These are phyloP conservation scores for Corythaeola cristata DNA, from an alignment of 2,113 vertebrate genomes.

Conservation along the genomic window DNA sequence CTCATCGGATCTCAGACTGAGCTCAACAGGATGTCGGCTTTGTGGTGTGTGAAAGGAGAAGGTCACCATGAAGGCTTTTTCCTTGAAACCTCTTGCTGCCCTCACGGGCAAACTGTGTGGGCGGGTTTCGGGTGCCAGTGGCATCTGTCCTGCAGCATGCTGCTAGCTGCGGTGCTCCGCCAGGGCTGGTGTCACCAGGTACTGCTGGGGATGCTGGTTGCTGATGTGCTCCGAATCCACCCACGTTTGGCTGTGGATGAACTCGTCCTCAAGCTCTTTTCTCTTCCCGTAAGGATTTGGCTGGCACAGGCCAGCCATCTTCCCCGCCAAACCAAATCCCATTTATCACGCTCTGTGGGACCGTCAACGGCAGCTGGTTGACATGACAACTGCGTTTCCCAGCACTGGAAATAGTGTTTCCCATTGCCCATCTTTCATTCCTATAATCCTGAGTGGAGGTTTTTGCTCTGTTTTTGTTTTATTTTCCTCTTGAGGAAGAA, in stretches of 20 bases:
- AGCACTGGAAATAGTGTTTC: constrained; percentile 14
- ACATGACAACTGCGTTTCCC: constrained; percentile 52
- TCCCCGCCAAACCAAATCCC: not conserved
- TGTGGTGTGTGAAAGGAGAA: not conserved
- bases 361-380: constrained; percentile 33
- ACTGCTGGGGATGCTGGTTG: not conserved
- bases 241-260: accelerated
- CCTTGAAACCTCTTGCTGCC: not conserved
- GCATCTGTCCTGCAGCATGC: not conserved
- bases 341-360: constrained; percentile 21
- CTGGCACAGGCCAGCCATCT: not conserved
- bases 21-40: not conserved
- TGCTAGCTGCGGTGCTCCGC: not conserved
- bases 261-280: not conserved
- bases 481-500: constrained; percentile 8
- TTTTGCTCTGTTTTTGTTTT: not conserved
- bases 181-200: not conserved
- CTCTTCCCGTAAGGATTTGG: not conserved
- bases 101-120: not conserved
- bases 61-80: not conserved
- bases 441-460: not conserved
- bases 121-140: not conserved
- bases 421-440: not conserved
- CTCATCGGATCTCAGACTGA: not conserved
- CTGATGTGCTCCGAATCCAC: not conserved